Percentiles rank a stretch among this genome's conserved stretches.
Evolutionary conservation across 2,888 invertebrate genomes (phyloP).

Genomic region (Drosophila colorata): DNA sequence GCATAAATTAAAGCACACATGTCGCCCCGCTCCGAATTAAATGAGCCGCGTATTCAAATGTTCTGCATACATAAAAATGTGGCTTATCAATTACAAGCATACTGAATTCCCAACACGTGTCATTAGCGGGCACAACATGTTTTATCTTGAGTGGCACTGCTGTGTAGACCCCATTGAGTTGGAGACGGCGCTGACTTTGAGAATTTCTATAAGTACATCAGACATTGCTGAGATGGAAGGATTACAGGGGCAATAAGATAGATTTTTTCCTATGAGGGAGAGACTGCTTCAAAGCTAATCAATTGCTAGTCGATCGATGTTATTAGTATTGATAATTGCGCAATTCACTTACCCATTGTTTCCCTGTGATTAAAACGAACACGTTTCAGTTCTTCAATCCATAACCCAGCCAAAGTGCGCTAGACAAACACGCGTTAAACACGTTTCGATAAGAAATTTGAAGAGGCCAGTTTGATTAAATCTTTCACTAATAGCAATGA

Average conservation of each 20-base stretch:
- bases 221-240: slow-evolving; percentile 5
- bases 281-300: slow-evolving; percentile 1
- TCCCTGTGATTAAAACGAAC: slow-evolving; percentile 2
- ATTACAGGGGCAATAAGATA: background rate
- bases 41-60: slow-evolving; percentile 20
- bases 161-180: slow-evolving; percentile 1
- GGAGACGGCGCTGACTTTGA: background rate
- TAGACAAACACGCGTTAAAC: slow-evolving; percentile 1
- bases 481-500: background rate
- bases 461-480: slow-evolving; percentile 5
- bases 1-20: slow-evolving; percentile 60
- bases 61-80: slow-evolving; percentile 4
- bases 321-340: background rate
- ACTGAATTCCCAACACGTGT: slow-evolving; percentile 30
- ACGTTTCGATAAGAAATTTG: slow-evolving; percentile 2
- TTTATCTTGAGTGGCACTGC: slow-evolving; percentile 41
- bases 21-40: slow-evolving; percentile 8
- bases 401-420: background rate
- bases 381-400: background rate
- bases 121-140: slow-evolving; percentile 26
- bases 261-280: background rate
- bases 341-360: background rate
- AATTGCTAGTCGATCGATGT: background rate
- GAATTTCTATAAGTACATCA: background rate
- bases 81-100: slow-evolving; percentile 39